Conservation (phyloP, 2,888 invertebrate genomes). For the Drosophila colorata region DNA sequence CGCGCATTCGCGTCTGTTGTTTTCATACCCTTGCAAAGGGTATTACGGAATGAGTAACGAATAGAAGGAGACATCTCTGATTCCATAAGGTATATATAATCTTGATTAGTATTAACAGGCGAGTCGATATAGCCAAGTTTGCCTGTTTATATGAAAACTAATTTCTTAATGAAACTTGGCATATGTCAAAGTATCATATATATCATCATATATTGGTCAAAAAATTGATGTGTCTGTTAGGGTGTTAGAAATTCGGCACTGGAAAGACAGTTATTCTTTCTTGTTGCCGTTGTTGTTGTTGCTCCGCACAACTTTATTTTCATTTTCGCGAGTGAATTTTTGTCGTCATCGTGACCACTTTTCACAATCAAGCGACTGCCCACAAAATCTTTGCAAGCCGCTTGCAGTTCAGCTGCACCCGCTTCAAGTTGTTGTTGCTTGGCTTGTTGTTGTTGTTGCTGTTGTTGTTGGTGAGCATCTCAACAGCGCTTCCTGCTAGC, state of each 20-base stretch:
- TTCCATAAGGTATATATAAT: too few species aligned
- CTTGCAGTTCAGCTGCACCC: constrained; percentile 43
- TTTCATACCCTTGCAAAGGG: background rate
- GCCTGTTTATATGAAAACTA: too few species aligned
- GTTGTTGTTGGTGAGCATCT: constrained; percentile 36
- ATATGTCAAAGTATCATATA: too few species aligned
- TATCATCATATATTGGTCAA: too few species aligned
- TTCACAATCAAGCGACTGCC: constrained; percentile 73
- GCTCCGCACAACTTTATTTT: constrained; percentile 69
- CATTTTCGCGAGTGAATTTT: constrained; percentile 74
- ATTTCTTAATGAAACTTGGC: too few species aligned
- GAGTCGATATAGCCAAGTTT: too few species aligned
- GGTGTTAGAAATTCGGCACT: background rate
- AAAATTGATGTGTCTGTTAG: background rate
- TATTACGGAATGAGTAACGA: background rate
- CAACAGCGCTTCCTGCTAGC: constrained; percentile 35
- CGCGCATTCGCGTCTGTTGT: constrained; percentile 12
- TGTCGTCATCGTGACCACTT: constrained; percentile 75
- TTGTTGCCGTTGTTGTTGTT: constrained; percentile 8
- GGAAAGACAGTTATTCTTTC: constrained; percentile 4
- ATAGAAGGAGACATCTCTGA: background rate
- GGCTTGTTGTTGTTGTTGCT: constrained; percentile 18
- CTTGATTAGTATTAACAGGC: too few species aligned
- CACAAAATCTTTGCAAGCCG: constrained; percentile 56
- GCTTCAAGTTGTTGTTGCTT: constrained; percentile 31